A percentile compares a stretch with the other conserved stretches of the same genome.
These are phyloP conservation scores for Hirundichthys speculiger DNA, from an alignment of 2,113 vertebrate genomes.

Conservation along the genomic window DNA sequence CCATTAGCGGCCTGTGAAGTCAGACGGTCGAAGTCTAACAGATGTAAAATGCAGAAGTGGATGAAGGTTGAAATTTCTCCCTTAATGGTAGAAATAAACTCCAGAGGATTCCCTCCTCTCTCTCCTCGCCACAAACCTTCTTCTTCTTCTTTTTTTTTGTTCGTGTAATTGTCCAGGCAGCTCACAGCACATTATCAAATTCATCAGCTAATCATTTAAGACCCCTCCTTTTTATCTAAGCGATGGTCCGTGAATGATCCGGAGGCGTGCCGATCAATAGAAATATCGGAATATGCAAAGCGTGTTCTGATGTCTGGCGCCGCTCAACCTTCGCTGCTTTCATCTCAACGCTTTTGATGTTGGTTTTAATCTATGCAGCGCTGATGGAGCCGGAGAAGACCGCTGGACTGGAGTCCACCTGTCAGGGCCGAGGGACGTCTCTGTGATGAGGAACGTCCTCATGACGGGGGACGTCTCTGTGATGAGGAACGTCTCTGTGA, in stretches of 20 bases:
- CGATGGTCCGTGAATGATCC: conserved; percentile 62
- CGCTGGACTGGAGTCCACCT: conserved; percentile 55
- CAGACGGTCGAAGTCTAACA: conserved; percentile 30
- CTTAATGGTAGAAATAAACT: conserved; percentile 40
- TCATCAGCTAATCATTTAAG: conserved; percentile 79
- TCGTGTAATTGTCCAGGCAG: conserved; percentile 50
- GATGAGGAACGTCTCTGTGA: too few relatives aligned
- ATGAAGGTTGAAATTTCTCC: conserved; percentile 43
- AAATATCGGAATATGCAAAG: conserved; percentile 76
- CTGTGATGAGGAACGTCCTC: neutral
- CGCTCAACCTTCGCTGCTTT: conserved; percentile 76
- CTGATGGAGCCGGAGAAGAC: conserved; percentile 49
- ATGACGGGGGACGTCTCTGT: too few relatives aligned
- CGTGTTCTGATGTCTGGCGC: conserved; percentile 72
- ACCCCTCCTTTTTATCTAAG: conserved; percentile 65
- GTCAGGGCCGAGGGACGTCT: conserved; percentile 30
- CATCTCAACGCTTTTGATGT: conserved; percentile 79
- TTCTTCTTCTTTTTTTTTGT: conserved; percentile 7
- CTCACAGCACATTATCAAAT: conserved; percentile 69
- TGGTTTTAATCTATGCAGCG: conserved; percentile 68
- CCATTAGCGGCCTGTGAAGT: conserved; percentile 31
- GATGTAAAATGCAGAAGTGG: conserved; percentile 58
- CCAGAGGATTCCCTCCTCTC: conserved; percentile 39
- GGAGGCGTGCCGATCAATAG: conserved; percentile 70
- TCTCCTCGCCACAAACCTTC: neutral